Conservation (phyloP, 2,797 vertebrate genomes). For the Argya squamiceps region DNA sequence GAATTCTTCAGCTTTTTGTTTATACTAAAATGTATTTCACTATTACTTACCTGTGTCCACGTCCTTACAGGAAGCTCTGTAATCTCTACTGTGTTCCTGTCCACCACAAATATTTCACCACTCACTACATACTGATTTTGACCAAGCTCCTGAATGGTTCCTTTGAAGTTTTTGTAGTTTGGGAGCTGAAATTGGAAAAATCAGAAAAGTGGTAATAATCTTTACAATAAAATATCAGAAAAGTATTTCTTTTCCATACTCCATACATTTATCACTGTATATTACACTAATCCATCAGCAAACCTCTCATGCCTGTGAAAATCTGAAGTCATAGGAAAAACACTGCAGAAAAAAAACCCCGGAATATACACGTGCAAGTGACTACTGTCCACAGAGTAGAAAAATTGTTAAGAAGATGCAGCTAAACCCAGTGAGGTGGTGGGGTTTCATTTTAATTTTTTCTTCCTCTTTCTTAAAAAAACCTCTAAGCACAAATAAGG, state of each 20-base stretch:
- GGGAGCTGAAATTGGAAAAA: constrained; percentile 85
- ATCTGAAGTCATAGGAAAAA: neutral
- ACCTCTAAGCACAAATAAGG: neutral
- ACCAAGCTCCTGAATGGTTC: constrained; percentile 92
- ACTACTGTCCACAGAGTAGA: neutral
- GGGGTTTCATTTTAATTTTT: neutral
- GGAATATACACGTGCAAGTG: neutral
- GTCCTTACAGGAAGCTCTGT: constrained; percentile 97
- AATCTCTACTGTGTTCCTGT: constrained; percentile 96
- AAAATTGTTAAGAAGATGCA: neutral
- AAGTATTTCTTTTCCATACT: neutral
- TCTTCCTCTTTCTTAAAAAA: neutral
- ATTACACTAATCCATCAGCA: neutral
- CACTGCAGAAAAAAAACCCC: neutral
- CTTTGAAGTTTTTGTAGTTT: constrained; percentile 97
- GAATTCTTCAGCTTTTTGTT: accelerated
- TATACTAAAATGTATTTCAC: neutral
- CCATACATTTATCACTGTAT: neutral
- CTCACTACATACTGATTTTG: constrained; percentile 97
- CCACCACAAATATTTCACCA: constrained; percentile 93
- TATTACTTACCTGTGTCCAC: constrained; percentile 91
- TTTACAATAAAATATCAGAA: neutral
- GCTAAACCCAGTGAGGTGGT: neutral
- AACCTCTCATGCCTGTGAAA: neutral
- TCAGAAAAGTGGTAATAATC: neutral